phyloP scores from a whole-genome alignment of 2,797 vertebrate genomes.

The Anguilla marmorata region DNA sequence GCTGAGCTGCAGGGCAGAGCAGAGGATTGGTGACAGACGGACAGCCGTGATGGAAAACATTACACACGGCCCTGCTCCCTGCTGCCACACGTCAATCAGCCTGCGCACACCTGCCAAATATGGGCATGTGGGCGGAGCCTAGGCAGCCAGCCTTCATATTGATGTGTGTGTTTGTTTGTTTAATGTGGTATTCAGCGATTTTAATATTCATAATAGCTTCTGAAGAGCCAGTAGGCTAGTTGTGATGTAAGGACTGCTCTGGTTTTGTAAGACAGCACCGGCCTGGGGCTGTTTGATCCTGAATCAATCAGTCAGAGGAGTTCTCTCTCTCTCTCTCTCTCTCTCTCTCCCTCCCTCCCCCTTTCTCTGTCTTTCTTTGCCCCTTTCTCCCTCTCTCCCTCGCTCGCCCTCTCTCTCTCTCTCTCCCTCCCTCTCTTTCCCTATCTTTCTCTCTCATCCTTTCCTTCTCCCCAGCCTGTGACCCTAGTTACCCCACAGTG shows the following conservation, averaged over 20 bases:
- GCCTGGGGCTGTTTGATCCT: too few species aligned
- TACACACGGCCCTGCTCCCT: conserved; percentile 1
- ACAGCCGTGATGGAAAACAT: not conserved
- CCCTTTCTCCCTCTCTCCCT: too few species aligned
- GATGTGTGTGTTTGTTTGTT: not conserved
- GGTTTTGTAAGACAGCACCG: not conserved
- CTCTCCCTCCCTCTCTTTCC: too few species aligned
- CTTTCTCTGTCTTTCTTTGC: too few species aligned
- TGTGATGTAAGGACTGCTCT: not conserved
- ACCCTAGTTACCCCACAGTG: too few species aligned
- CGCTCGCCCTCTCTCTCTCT: too few species aligned
- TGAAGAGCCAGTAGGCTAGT: not conserved
- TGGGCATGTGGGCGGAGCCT: not conserved
- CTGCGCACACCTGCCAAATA: not conserved
- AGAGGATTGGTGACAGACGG: not conserved
- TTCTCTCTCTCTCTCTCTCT: not conserved
- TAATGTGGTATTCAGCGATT: too few species aligned
- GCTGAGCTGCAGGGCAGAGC: not conserved
- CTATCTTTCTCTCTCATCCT: too few species aligned
- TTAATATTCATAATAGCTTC: not conserved
- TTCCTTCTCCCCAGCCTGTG: too few species aligned
- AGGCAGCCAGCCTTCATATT: not conserved
- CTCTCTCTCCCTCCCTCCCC: not conserved
- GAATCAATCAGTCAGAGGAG: too few species aligned
- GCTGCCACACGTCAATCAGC: not conserved